Evolutionary conservation across 1,140 invertebrate species (phyloP), one percentile per base, ranked within the genome.

Genomic region (Plectrocnemia conspersa): DNA sequence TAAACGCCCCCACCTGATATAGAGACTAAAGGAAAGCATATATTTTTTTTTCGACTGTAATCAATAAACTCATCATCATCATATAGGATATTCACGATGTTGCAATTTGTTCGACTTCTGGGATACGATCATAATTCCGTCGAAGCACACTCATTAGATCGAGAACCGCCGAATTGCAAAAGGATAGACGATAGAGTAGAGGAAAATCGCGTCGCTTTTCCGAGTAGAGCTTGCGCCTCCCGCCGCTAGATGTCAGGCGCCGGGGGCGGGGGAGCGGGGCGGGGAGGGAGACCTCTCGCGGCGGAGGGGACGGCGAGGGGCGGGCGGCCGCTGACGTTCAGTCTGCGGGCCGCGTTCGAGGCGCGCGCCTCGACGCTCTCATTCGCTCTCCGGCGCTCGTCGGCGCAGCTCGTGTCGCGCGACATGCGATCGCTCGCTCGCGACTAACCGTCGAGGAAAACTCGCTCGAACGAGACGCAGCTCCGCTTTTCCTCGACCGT

Each of bases 331-430:
- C 25, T 41, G 45, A 69, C 64, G 64, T 70, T 68, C 70, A 54
- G 64, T 62, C 66, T 65, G 68, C 67, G 69, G 70, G 70, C 64
- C 66, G 64, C 40, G 16, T 36, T 44, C 25, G 48, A 18, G 36
- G 29, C 36, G 25, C 64, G 59, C 52, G 65, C 64, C 66, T n/a
- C 21, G 4, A 22, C 33, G 33, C 46, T 18, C 36, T 6, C 7
- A n/a, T n/a, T n/a, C 27, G 27, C 27, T 32, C 27, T n/a, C n/a
- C 6, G 6, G 27, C 27, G 27, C 6, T n/a, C 27, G 27, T 6
- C 27, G 10, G 3, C 38, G 38, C 5, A 3, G 5, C 27, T 33
- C 45, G 27, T 32, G 27, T 13, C 29, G 11, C 21, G 27, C 45
- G 45, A n/a, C 25, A 13, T 29, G 6, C 6, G n/a, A 29, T 29